Percentiles rank a stretch among this genome's conserved stretches.
Conservation (phyloP, 2,113 vertebrate species). For the Lichenostomus cassidix region DNA sequence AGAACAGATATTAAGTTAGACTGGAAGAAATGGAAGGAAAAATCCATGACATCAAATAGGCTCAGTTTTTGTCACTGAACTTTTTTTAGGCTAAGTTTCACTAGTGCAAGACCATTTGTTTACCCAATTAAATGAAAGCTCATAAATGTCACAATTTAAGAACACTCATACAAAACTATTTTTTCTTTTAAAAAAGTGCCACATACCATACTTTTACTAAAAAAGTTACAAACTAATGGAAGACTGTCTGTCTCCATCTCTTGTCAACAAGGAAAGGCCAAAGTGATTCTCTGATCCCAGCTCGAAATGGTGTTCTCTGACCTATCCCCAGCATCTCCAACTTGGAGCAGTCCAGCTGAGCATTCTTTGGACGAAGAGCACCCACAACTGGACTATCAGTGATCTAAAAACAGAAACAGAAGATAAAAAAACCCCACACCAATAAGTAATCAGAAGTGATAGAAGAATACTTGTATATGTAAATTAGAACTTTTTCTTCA, state of each 20-base stretch:
- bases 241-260: conserved; percentile 94
- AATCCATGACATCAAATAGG: conserved; percentile 35
- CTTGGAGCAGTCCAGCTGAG: conserved; percentile 88
- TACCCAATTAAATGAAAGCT: conserved; percentile 72
- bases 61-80: conserved; percentile 33
- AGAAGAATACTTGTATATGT: not conserved
- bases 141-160: conserved; percentile 67
- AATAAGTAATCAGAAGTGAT: not conserved
- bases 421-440: not conserved
- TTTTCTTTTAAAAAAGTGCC: conserved; percentile 78
- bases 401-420: conserved; percentile 73
- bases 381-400: conserved; percentile 84
- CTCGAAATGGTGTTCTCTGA: conserved; percentile 83
- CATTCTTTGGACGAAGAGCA: conserved; percentile 84
- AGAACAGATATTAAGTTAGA: not conserved
- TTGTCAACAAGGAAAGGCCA: conserved; percentile 96
- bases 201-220: conserved; percentile 66
- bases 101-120: conserved; percentile 76
- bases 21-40: conserved; percentile 35
- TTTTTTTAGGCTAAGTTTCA: conserved; percentile 42
- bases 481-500: not conserved
- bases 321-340: conserved; percentile 88
- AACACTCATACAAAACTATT: conserved; percentile 82
- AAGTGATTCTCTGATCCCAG: conserved; percentile 86
- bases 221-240: conserved; percentile 80